Evolutionary conservation across 1,140 invertebrate genomes (phyloP), one percentile per base, ranked within the genome.

Genomic region (Eciton burchellii): DNA sequence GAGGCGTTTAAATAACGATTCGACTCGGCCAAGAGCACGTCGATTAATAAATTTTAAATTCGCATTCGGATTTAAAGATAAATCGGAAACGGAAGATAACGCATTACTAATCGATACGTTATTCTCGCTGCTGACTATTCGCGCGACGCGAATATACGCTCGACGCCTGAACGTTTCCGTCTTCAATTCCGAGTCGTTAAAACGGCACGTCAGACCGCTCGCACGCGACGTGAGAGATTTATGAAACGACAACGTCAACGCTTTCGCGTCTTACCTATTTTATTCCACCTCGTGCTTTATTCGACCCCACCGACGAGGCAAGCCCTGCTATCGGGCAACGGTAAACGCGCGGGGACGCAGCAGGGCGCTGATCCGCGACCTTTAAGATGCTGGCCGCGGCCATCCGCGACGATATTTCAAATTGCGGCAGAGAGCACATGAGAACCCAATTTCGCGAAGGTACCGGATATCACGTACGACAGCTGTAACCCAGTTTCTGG

Each of bases 391-490:
- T 54, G 8, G n/a, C 49, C n/a, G 26, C 49, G 74, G 43, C 16
- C 24, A 16, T 57, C 16, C 63, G 21, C 14, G 35, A 47, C 49
- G 41, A 47, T 82, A 76, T 29, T 76, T 63, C 76, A 76, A 73
- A 82, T 76, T 65, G 47, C 26, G 41, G 66, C 6, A 6, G 49
- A 76, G 76, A 74, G 60, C 65, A 60, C 72, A 65, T 82, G 71
- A 43, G 76, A 82, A 82, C 60, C 71, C 60, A 82, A 82, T 82
- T 82, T 82, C 52, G 47, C 60, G 24, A 56, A 35, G 47, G 41
- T 16, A 62, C n/a, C 71, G 60, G 49, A 47, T 82, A 82, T 82
- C 81, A 82, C 81, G 71, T 82, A 82, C 71, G 76, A 82, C 71
- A 65, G 71, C 43, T 83, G 63, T 83, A 83, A 83, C 82, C 73